Evolutionary conservation across 2,888 invertebrate species (phyloP), one percentile per base, ranked within the genome.

Genomic region (Pyrocoelia pectoralis): DNA sequence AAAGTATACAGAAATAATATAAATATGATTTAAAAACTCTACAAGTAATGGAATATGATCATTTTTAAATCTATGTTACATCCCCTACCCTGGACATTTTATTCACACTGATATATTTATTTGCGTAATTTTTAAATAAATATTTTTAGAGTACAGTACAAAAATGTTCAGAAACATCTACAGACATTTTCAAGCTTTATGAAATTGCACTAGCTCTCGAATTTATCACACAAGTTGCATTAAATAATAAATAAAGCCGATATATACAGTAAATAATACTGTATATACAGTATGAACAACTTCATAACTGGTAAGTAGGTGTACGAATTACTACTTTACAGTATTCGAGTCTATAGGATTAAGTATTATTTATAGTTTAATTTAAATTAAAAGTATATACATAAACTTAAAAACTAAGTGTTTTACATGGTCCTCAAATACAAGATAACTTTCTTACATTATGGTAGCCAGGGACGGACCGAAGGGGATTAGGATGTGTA

Each of bases 51-150:
- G 29, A 69, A 66, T 64, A 59, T 68, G 69, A 70, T 71, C 62
- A 66, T 70, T 71, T 70, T 68, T 70, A 69, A 24, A 68, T 66
- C 69, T 72, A 72, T 67, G 68, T 70, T 72, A 74, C 67, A 72
- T 76, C 76, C 77, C 78, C 78, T 77, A 76, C 76, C 76, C 73
- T 76, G 76, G 77, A 77, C 74, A 77, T 14, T 40, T 72, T 75
- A 52, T 61, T 77, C 73, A 77, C 76, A 77, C 73, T 74, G 69
- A 76, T 75, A 74, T 74, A 64, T 53, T 54, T 59, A 64, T 51
- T 55, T 28, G 49, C 59, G 55, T 64, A 59, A 24, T 48, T 64
- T 33, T 38, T 59, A 64, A 59, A 64, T 64, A 55, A 64, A 64
- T 64, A 59, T 55, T 54, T 55, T 55, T 64, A 57, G 54, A 33